phyloP scores from a whole-genome alignment of 2,113 vertebrate genomes.

The Gopherus flavomarginatus region DNA sequence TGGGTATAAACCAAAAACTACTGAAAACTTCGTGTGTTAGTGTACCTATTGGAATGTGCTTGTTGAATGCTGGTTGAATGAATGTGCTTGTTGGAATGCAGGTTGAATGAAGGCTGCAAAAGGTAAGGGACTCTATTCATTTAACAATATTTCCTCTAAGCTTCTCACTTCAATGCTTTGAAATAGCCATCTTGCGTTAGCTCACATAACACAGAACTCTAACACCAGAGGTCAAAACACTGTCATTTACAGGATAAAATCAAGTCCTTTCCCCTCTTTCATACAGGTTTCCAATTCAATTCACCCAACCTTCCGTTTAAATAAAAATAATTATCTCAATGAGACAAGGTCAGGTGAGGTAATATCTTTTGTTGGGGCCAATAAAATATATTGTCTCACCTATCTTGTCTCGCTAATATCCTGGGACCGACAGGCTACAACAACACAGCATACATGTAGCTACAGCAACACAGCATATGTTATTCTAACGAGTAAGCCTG shows the following conservation, averaged over 20 bases:
- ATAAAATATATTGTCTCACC: neutral
- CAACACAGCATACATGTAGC: neutral
- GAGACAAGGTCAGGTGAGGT: too few relatives aligned
- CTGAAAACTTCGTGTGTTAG: constrained; percentile 19
- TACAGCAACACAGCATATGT: neutral
- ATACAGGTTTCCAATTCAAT: neutral
- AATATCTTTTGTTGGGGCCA: neutral
- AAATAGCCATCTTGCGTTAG: rapidly evolving
- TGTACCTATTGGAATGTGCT: neutral
- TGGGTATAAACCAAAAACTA: constrained; percentile 23
- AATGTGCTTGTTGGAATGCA: neutral
- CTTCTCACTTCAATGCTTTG: neutral
- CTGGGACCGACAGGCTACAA: neutral
- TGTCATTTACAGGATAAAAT: neutral
- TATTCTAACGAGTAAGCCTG: neutral
- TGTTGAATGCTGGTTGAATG: neutral
- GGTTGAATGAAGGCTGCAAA: neutral
- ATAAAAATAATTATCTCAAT: neutral
- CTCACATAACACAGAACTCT: neutral
- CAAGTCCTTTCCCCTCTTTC: neutral
- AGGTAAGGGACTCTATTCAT: neutral
- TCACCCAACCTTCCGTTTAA: neutral
- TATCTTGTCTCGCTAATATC: neutral
- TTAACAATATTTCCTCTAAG: neutral
- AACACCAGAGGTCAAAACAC: neutral